A percentile compares a stretch with the other conserved stretches of the same genome.
phyloP scores from a whole-genome alignment of 2,888 invertebrate species.

The Macropis europaea region DNA sequence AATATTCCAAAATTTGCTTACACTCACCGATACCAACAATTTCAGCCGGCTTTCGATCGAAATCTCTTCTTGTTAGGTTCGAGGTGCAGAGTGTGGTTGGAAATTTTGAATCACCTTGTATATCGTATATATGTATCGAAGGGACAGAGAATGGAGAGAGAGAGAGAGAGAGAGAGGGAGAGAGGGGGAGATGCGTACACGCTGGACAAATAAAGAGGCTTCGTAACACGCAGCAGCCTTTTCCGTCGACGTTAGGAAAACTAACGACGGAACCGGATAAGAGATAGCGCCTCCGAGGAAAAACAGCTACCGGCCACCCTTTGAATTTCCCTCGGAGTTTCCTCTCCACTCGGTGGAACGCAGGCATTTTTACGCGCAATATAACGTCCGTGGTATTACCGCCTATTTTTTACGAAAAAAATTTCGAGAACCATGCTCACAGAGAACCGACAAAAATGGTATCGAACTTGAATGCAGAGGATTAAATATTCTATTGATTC shows the following conservation, averaged over 20 bases:
- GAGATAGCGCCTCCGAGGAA: slow-evolving; percentile 43
- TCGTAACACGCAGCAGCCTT: slow-evolving; percentile 44
- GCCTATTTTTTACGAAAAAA: background rate
- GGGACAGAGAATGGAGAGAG: too few relatives aligned
- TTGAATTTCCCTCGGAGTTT: slow-evolving; percentile 21
- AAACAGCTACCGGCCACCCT: slow-evolving; percentile 37
- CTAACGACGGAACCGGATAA: slow-evolving; percentile 56
- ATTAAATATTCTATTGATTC: too few relatives aligned
- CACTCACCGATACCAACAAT: too few relatives aligned
- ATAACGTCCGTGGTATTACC: slow-evolving; percentile 36
- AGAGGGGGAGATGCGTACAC: background rate
- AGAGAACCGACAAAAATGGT: too few relatives aligned
- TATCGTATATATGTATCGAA: too few relatives aligned
- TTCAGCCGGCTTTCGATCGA: too few relatives aligned
- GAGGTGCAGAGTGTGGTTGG: too few relatives aligned
- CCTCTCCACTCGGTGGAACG: slow-evolving; percentile 18
- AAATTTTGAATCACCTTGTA: too few relatives aligned
- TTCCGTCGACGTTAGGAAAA: slow-evolving; percentile 53
- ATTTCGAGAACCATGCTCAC: too few relatives aligned
- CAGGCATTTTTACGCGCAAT: slow-evolving; percentile 49
- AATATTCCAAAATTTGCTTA: too few relatives aligned
- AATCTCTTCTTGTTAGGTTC: too few relatives aligned
- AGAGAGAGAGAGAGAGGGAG: background rate
- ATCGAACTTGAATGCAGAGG: too few relatives aligned
- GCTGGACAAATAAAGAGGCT: slow-evolving; percentile 41